Evolutionary conservation across 2,113 vertebrate genomes (phyloP).

Genomic region (Sander lucioperca): DNA sequence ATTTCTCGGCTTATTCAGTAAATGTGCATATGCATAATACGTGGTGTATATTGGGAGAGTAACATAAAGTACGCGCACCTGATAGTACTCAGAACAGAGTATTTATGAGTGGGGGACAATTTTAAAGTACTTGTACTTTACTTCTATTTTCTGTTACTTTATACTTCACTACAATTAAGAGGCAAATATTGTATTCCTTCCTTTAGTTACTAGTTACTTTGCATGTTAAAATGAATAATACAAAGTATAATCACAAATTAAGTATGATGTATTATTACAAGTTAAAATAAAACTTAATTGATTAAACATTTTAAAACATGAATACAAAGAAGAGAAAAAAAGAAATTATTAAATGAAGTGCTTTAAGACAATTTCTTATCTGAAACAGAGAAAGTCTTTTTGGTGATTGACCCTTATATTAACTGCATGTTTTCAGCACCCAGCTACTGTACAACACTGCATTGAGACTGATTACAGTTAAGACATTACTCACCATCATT

Average conservation of each 20-base stretch:
- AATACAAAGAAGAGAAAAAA: neutral
- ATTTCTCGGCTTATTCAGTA: constrained; percentile 18
- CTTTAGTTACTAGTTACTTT: neutral
- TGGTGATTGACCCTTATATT: neutral
- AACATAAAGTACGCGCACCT: neutral
- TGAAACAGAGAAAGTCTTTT: neutral
- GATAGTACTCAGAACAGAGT: neutral
- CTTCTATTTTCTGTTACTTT: neutral
- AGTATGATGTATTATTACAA: neutral
- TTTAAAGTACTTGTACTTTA: no score
- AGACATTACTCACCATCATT: neutral
- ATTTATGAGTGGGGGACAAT: neutral
- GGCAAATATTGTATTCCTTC: neutral
- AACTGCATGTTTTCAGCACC: neutral
- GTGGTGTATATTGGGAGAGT: constrained; percentile 22
- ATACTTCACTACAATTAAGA: neutral
- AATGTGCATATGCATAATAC: constrained; percentile 33
- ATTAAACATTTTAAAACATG: neutral
- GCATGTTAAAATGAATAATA: neutral
- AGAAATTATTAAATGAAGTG: neutral
- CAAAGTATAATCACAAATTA: neutral
- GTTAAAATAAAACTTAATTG: no score
- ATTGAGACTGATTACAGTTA: neutral
- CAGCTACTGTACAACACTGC: neutral
- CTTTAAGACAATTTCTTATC: neutral